Base-by-base conservation (phyloP, 2,888 invertebrate species). In the Hydrotaea cyrtoneurina region DNA sequence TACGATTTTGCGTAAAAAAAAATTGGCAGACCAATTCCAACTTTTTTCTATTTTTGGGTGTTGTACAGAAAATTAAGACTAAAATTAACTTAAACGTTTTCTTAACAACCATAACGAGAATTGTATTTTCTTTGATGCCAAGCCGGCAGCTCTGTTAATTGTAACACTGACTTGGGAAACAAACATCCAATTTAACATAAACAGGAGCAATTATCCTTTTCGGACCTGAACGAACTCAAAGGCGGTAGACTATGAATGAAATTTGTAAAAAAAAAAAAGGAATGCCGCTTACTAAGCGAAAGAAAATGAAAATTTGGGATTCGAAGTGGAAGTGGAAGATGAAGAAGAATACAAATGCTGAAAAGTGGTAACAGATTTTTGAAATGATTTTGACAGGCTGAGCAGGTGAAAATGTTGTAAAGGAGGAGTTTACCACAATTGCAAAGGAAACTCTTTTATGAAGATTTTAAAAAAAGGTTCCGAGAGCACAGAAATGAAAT, bases 141-240 rank as follows among this genome's bases (percentile, higher is more conserved):
- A 2, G 50, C 50, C 50, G 50, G n/a, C n/a, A n/a, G n/a, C n/a
- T 50, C 13, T 7, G 50, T n/a, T 50, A 5, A 50, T n/a, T n/a
- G 50, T 50, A 50, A 50, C 50, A 50, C 50, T 1, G 50, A n/a
- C 50, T 7, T 4, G n/a, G 50, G 50, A 15, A 50, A 50, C 50
- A 50, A 50, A 50, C 50, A 50, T 15, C 13, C 15, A 50, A n/a
- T 50, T n/a, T 50, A 50, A 50, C 50, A 50, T 50, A 50, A 50
- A 50, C 50, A 50, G 50, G n/a, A 50, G 50, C 50, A 50, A 50
- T 50, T 50, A 50, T 50, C 50, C 50, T 50, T 50, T 50, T 50
- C n/a, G 50, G n/a, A n/a, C 50, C 50, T 3, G n/a, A 39, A 39
- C 39, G 39, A 8, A 39, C 1, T 8, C 13, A n/a, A 50, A n/a